phyloP scores from a whole-genome alignment of 1,140 invertebrate species.

The Calephelis nemesis region DNA sequence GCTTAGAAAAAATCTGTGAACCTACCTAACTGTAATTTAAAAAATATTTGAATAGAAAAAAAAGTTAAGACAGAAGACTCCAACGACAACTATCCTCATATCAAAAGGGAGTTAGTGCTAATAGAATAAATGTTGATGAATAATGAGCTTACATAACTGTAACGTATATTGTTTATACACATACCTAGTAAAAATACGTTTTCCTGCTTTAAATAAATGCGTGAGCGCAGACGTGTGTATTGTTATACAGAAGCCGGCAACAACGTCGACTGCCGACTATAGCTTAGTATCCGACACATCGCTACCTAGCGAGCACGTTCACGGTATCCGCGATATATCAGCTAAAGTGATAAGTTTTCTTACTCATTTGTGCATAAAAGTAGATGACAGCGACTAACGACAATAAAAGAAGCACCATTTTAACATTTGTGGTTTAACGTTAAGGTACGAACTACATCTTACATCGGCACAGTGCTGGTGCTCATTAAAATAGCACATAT shows the following conservation, averaged over 20 bases:
- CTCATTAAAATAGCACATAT: not conserved
- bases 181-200: not conserved
- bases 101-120: too few relatives aligned
- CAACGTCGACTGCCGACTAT: not conserved
- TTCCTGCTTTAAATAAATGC: constrained; percentile 7
- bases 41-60: too few relatives aligned
- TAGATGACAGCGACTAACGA: not conserved
- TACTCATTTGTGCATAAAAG: not conserved
- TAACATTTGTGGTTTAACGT: not conserved
- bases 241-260: constrained; percentile 8
- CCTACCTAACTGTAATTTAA: too few relatives aligned
- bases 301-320: not conserved
- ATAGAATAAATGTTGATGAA: not conserved
- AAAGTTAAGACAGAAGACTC: too few relatives aligned
- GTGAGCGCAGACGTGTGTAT: constrained; percentile 4
- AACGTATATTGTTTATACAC: constrained; percentile 8
- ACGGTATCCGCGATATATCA: not conserved
- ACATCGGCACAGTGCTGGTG: not conserved
- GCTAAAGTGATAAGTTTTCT: not conserved
- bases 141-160: constrained; percentile 8
- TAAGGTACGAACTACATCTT: not conserved
- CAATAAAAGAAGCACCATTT: not conserved
- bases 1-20: too few relatives aligned
- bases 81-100: too few relatives aligned
- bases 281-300: constrained; percentile 2